Conservation (phyloP, 2,113 vertebrate genomes). For the Blennius ocellaris region DNA sequence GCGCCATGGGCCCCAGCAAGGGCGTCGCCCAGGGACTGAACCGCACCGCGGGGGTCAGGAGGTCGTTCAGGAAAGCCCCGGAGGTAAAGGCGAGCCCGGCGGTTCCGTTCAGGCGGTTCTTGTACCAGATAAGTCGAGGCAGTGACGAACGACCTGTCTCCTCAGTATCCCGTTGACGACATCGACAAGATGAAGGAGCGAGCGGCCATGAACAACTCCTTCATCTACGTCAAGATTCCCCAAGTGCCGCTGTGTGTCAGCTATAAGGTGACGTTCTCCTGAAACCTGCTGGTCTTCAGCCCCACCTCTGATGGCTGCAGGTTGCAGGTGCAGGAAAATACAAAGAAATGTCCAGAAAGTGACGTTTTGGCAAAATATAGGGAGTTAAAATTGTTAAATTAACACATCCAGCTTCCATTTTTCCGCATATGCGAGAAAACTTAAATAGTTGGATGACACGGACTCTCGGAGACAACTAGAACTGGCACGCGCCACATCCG, state of each 20-base stretch:
- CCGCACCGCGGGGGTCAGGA: conserved; percentile 92
- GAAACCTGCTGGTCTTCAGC: no score
- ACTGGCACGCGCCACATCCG: no score
- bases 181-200: conserved; percentile 99
- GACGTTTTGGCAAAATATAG: no score
- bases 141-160: not conserved
- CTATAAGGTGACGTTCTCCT: conserved; percentile 89
- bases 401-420: no score
- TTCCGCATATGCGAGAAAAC: no score
- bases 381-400: no score
- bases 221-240: conserved; percentile 99
- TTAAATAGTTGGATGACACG: no score
- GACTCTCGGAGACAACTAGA: no score
- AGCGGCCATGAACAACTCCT: conserved; percentile 99
- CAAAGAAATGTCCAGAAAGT: no score
- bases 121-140: not conserved
- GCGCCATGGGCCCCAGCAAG: conserved; percentile 90
- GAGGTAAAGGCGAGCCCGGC: conserved; percentile 85
- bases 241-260: conserved; percentile 98
- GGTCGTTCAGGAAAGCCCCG: conserved; percentile 94
- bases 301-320: no score
- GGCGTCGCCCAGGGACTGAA: conserved; percentile 94
- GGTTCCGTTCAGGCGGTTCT: not conserved
- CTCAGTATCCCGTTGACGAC: conserved; percentile 94
- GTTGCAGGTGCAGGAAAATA: no score